These are phyloP conservation scores for Heliconius congener DNA, from an alignment of 1,140 invertebrate genomes.

Conservation along the genomic window DNA sequence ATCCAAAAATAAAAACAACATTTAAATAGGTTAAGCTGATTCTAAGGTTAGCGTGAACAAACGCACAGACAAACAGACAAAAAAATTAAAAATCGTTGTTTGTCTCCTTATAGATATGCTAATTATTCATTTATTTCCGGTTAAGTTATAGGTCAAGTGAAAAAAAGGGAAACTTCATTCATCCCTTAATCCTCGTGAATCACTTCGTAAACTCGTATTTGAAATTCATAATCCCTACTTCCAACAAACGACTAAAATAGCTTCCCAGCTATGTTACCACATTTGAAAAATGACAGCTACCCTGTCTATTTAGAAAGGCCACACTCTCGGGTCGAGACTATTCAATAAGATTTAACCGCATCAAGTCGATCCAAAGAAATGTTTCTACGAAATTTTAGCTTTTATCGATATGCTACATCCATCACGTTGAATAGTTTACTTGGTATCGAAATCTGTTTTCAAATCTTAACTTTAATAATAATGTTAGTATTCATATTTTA, in stretches of 20 bases:
- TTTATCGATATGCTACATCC: not conserved
- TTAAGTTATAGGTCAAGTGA: too few species aligned
- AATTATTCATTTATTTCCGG: too few species aligned
- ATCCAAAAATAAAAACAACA: too few species aligned
- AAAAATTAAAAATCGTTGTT: too few species aligned
- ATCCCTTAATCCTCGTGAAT: conserved; percentile 29
- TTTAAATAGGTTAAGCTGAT: too few species aligned
- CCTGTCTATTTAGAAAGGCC: conserved; percentile 31
- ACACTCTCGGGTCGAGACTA: conserved; percentile 16
- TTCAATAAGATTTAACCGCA: conserved; percentile 16
- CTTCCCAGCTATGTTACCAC: conserved; percentile 31
- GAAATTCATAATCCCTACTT: conserved; percentile 41
- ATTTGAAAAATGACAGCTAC: conserved; percentile 43
- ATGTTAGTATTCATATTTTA: not conserved
- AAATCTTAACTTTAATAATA: not conserved
- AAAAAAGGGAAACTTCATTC: too few species aligned
- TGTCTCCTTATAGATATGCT: too few species aligned
- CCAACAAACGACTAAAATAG: conserved; percentile 37
- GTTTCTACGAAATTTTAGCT: conserved; percentile 4
- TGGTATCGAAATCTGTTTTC: not conserved
- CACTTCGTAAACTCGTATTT: conserved; percentile 37
- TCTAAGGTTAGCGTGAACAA: too few species aligned
- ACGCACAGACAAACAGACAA: too few species aligned
- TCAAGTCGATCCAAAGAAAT: conserved; percentile 17
- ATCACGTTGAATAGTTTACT: not conserved